A percentile compares a stretch with the other conserved stretches of the same genome.
These are phyloP conservation scores for Macrotus californicus DNA, from an alignment of 2,113 vertebrate species.

Conservation along the genomic window DNA sequence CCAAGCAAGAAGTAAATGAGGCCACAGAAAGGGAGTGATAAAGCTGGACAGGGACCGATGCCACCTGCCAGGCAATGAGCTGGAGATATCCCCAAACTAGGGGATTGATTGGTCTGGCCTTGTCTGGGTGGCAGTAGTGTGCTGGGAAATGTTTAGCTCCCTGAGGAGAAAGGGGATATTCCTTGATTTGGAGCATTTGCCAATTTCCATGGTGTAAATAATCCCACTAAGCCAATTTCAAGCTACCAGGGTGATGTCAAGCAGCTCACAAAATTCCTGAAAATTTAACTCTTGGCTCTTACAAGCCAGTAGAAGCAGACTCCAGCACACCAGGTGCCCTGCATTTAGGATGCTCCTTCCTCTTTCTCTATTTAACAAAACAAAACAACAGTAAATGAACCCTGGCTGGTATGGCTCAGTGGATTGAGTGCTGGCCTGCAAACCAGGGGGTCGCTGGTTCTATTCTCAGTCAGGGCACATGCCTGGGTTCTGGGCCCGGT, in stretches of 20 bases:
- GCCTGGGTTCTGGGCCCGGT: no score
- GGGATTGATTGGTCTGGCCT: background rate
- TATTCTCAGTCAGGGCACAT: no score
- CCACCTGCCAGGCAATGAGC: background rate
- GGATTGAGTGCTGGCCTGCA: no score
- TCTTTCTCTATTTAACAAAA: background rate
- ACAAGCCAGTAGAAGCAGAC: background rate
- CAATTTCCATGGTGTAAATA: background rate
- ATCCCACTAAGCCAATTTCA: background rate
- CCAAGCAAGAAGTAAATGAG: constrained; percentile 68
- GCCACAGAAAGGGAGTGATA: background rate
- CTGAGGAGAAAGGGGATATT: no score
- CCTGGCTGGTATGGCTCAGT: no score
- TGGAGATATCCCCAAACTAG: background rate
- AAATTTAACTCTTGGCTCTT: background rate
- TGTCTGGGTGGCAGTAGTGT: background rate
- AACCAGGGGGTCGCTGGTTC: no score
- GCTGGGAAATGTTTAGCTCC: background rate
- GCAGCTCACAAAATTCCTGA: background rate
- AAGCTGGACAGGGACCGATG: background rate
- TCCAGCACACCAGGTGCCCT: background rate
- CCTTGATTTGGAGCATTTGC: background rate
- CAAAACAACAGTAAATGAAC: background rate
- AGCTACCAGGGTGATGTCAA: background rate
- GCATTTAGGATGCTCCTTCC: background rate